phyloP scores from a whole-genome alignment of 1,140 invertebrate genomes.

The Aleiodes sp. region DNA sequence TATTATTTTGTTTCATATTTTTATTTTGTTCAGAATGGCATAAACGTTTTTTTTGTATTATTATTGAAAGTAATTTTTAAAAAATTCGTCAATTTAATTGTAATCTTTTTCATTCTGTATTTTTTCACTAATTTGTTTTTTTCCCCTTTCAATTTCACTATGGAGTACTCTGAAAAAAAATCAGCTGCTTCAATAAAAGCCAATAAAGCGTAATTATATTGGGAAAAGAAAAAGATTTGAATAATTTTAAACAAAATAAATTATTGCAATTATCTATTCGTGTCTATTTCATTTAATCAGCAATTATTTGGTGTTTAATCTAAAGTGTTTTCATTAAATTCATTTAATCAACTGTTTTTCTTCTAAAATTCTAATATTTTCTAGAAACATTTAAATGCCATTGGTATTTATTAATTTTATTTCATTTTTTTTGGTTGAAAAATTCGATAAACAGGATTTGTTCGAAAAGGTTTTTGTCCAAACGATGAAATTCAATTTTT shows the following conservation, averaged over 20 bases:
- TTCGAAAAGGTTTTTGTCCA: neutral
- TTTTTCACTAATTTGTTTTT: too few species aligned
- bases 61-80: too few species aligned
- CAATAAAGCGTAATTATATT: conserved; percentile 9
- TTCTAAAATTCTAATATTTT: neutral
- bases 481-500: neutral
- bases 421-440: too few species aligned
- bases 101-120: neutral
- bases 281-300: neutral
- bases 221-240: neutral
- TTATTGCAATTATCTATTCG: neutral
- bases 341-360: too few species aligned
- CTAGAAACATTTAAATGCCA: conserved; percentile 3
- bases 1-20: neutral
- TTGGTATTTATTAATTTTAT: too few species aligned
- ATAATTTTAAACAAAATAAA: neutral
- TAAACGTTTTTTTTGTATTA: neutral
- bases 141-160: too few species aligned
- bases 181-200: neutral
- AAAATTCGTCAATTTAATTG: too few species aligned
- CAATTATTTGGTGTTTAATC: neutral
- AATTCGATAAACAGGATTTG: too few species aligned
- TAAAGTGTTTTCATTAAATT: too few species aligned
- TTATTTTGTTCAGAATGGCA: neutral
- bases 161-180: neutral